phyloP scores from a whole-genome alignment of 2,888 invertebrate genomes.

The Octonoba sinensis region DNA sequence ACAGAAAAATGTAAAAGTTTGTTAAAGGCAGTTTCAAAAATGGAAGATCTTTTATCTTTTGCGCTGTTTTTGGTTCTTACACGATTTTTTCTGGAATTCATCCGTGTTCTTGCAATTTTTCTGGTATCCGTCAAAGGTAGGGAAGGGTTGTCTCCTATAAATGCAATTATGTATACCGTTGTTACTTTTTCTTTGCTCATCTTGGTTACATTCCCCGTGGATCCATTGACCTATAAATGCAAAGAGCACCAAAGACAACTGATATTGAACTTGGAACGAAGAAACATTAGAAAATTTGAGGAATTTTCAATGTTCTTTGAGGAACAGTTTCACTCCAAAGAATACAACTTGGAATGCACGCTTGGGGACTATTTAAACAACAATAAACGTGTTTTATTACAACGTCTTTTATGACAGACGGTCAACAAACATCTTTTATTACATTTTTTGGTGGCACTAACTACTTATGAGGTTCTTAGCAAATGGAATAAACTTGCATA shows the following conservation, averaged over 20 bases:
- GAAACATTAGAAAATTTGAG: not conserved
- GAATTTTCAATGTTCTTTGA: not conserved
- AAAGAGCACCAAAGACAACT: not conserved
- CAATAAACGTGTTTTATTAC: no score
- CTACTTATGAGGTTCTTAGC: conserved; percentile 47
- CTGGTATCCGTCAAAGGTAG: conserved; percentile 44
- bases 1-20: not conserved
- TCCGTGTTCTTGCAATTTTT: conserved; percentile 30
- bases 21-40: not conserved
- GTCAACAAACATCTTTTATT: conserved; percentile 43
- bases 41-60: conserved; percentile 29
- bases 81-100: conserved; percentile 41
- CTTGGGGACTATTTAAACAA: conserved; percentile 48
- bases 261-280: not conserved
- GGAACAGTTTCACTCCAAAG: not conserved
- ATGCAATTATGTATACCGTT: conserved; percentile 20
- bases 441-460: conserved; percentile 31
- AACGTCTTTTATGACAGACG: no score
- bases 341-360: conserved; percentile 12
- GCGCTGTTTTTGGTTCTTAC: conserved; percentile 24
- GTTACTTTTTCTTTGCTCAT: conserved; percentile 26
- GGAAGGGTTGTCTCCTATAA: conserved; percentile 25
- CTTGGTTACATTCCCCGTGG: conserved; percentile 15
- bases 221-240: conserved; percentile 13
- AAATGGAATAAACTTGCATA: conserved; percentile 10